These are phyloP conservation scores for Scylla paramamosain DNA, from an alignment of 1,140 invertebrate species.

Conservation along the genomic window DNA sequence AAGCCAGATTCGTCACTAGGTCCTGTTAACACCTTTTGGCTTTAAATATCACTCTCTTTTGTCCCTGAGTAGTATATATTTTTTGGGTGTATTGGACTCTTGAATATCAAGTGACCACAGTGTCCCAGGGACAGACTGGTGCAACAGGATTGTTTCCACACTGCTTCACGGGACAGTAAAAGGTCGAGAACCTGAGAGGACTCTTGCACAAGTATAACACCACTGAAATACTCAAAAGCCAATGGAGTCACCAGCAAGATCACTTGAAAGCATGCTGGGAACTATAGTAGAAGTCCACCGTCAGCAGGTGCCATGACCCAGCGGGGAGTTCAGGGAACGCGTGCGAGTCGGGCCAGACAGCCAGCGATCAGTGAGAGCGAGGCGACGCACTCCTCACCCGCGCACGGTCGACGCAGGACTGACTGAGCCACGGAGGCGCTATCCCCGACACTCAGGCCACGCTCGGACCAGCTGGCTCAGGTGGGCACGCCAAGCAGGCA, in stretches of 20 bases:
- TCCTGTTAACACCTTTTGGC: neutral
- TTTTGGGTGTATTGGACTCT: neutral
- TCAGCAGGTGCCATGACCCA: neutral
- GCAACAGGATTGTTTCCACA: slow-evolving; percentile 1
- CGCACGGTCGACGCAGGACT: neutral
- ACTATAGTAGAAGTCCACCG: neutral
- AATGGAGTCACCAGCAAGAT: neutral
- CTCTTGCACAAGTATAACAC: neutral
- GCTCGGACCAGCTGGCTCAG: neutral
- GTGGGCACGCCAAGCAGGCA: neutral
- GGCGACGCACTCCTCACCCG: neutral
- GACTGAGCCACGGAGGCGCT: neutral
- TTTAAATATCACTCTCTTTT: neutral
- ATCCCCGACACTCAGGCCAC: neutral
- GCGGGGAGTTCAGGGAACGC: neutral
- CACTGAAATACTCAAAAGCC: neutral
- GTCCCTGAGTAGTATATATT: neutral
- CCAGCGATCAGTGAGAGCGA: slow-evolving; percentile 8
- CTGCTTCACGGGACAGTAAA: neutral
- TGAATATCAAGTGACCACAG: neutral
- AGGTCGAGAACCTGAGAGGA: neutral
- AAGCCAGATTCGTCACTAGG: neutral
- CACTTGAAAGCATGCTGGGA: neutral
- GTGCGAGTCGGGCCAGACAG: neutral
- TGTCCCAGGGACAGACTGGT: slow-evolving; percentile 8